A percentile compares a stretch with the other conserved stretches of the same genome.
These are phyloP conservation scores for Caenorhabditis sp. DNA, from an alignment of 2,888 invertebrate genomes.

Conservation along the genomic window DNA sequence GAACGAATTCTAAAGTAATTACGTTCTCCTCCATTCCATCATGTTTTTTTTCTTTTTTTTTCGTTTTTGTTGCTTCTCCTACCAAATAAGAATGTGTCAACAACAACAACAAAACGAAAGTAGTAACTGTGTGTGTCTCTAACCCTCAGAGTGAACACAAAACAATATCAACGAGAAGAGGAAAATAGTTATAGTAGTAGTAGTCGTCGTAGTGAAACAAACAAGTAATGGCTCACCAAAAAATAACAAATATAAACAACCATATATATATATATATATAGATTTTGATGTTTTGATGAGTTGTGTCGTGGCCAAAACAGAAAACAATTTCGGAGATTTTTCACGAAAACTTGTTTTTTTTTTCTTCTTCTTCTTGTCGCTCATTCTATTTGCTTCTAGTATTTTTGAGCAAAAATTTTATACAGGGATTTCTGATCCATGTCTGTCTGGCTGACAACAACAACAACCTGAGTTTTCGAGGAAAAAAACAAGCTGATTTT, in stretches of 20 bases:
- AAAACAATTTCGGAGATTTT: background rate
- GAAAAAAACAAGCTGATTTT: too few relatives aligned
- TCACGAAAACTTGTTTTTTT: background rate
- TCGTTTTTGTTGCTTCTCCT: background rate
- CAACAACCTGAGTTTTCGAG: too few relatives aligned
- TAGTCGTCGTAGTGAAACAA: background rate
- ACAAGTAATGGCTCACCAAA: background rate
- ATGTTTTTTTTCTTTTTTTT: background rate
- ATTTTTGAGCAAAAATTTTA: too few relatives aligned
- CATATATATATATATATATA: background rate
- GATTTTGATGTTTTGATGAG: conserved; percentile 1
- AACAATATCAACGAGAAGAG: background rate
- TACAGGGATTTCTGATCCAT: too few relatives aligned
- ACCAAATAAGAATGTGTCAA: background rate
- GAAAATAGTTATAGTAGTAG: background rate
- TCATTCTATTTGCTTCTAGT: too few relatives aligned
- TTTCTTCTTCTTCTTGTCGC: too few relatives aligned
- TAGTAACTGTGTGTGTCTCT: background rate
- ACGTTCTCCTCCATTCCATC: too few relatives aligned
- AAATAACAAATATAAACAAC: background rate
- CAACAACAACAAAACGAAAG: background rate
- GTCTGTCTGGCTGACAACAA: too few relatives aligned
- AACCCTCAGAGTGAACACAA: background rate
- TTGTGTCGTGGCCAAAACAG: background rate
- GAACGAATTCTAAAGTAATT: background rate